Base-by-base conservation (phyloP, 2,888 invertebrate species). In the Argyra leucocephala region DNA sequence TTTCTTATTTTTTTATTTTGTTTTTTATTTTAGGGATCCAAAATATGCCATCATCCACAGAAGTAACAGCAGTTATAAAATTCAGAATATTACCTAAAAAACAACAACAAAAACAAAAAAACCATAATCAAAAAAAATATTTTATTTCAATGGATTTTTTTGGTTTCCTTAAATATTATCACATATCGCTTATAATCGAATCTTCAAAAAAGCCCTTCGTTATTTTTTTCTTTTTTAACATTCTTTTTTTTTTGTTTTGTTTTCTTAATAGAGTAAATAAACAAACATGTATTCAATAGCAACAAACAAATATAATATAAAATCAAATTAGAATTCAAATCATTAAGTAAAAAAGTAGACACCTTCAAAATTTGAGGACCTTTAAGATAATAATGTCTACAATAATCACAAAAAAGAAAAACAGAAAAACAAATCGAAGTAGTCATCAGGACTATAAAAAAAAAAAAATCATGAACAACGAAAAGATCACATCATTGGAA, bases 301-400 rank as follows among this genome's bases (percentile, higher is more conserved):
- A 26, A 26, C 5, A 26, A 26, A 26, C 26, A 26, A 26, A 26
- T 26, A 26, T 26, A 31, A 31, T 10, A 31, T 7, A 31, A 31
- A 31, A 57, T 57, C 61, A 63, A 63, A 66, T 66, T 66, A 66
- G 63, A 66, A 66, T 66, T 66, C 66, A 64, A 66, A 63, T 66
- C 66, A 66, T 63, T 66, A 63, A 66, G 62, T 57, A 66, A 64
- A 59, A 21, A 58, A 23, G 61, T n/a, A 66, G 63, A 66, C 66
- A 66, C 66, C 66, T 66, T 61, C 61, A 65, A 65, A 59, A 59
- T 23, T 66, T 66, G 63, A 66, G 66, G 61, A 63, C 58, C 57
- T 23, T 3, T 59, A 31, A 12, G 31, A 31, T 31, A 31, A 31
- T 31, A 31, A 31, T 6, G 7, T 26, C 3, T 31, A 31, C 31